Base-by-base conservation (phyloP, 2,888 invertebrate genomes). In the Archips xylosteana region DNA sequence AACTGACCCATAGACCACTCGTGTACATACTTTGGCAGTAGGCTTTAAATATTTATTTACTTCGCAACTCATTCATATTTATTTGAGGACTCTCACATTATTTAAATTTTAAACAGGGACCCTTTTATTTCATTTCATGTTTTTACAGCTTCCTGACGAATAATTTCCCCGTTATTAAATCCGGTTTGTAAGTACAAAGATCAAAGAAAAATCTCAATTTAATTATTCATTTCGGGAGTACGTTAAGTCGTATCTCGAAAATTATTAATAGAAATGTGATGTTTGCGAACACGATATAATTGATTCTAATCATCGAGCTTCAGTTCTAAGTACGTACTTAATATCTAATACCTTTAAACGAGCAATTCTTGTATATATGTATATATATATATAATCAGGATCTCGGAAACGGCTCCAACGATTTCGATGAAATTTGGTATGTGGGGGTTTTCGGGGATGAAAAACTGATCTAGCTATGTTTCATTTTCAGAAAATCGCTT, bases 131-230 rank as follows among this genome's bases (percentile, higher is more conserved):
- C 73, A 73, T 64, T 73, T 57, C 47, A 68, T 69, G 59, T 68
- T 73, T 73, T 73, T 73, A 68, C 68, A 69, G 68, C 68, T 68
- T 68, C 49, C 73, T 69, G 68, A n/a, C 68, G 72, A 73, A 73
- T 73, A 73, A 63, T 64, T 59, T 69, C 49, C 13, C 34, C 68
- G 57, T 73, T 64, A 73, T 68, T 72, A 72, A 68, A 68, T 63
- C 42, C 73, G 63, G 68, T 39, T 49, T 61, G 65, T n/a, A n/a
- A n/a, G n/a, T 71, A 57, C 39, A 3, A 47, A 68, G 73, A 73
- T 73, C 73, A 73, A 73, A 73, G 73, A 68, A 45, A 49, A 63
- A 39, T 54, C 62, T 62, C 39, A 60, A 42, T 62, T 64, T 73
- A 6, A 64, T 59, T 73, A 68, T 73, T 73, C 68, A 73, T 73